These are phyloP conservation scores for Synanthedon tipuliformis DNA, from an alignment of 2,888 invertebrate genomes.

Conservation along the genomic window DNA sequence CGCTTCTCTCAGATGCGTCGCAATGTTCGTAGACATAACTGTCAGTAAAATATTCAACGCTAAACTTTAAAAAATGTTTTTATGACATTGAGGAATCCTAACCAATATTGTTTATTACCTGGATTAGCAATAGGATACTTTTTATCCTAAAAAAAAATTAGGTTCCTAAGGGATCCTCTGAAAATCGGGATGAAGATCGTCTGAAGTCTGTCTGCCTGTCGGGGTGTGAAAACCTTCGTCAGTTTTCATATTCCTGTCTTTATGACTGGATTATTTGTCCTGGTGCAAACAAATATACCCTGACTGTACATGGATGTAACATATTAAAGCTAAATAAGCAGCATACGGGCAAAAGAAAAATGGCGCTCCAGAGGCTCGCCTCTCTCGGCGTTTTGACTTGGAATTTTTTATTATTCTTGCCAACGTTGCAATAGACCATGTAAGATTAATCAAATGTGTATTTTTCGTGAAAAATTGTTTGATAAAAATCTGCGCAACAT, in stretches of 20 bases:
- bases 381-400: conserved; percentile 4
- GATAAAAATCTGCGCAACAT: background rate
- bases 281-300: too few species aligned
- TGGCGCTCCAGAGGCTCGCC: conserved; percentile 12
- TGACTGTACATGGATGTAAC: conserved; percentile 12
- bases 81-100: background rate
- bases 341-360: conserved; percentile 19
- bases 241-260: too few species aligned
- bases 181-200: too few species aligned
- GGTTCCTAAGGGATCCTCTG: too few species aligned
- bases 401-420: conserved; percentile 5
- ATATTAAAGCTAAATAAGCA: conserved; percentile 22
- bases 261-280: too few species aligned
- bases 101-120: too few species aligned
- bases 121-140: too few species aligned
- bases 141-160: too few species aligned
- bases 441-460: conserved; percentile 14
- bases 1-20: too few species aligned
- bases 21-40: background rate
- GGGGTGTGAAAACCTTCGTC: too few species aligned
- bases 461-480: conserved; percentile 5
- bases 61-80: background rate
- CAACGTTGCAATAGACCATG: conserved; percentile 9
- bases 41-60: background rate
- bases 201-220: too few species aligned